Evolutionary conservation across 92 coral and sea anemone species (phyloP).

Genomic region (Ricordea florida): DNA sequence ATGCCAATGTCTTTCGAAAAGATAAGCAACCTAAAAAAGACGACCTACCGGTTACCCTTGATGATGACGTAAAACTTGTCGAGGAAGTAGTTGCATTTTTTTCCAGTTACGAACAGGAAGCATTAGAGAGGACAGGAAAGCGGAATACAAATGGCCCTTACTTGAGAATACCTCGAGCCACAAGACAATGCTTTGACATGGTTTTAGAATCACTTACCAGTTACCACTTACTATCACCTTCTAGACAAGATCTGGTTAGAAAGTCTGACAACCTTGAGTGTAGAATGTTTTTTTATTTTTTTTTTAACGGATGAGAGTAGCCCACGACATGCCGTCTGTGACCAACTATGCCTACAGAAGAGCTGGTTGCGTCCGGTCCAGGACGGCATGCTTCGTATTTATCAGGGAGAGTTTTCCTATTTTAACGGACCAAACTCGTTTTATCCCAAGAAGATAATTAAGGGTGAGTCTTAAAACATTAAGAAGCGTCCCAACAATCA

Average conservation of each 20-base stretch:
- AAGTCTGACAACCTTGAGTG: constrained; percentile 36
- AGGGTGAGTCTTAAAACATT: constrained; percentile 9
- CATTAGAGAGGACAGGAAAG: constrained; percentile 17
- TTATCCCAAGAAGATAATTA: constrained; percentile 43
- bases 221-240: constrained; percentile 27
- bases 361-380: constrained; percentile 47
- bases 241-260: constrained; percentile 2
- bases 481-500: constrained; percentile 9
- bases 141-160: constrained; percentile 25
- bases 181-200: constrained; percentile 20
- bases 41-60: constrained; percentile 18
- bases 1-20: constrained; percentile 41
- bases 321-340: constrained; percentile 61
- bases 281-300: constrained; percentile 42
- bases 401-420: constrained; percentile 1
- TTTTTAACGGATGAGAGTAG: constrained; percentile 56
- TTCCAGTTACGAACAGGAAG: constrained; percentile 11
- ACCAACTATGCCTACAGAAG: constrained; percentile 18
- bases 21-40: constrained; percentile 31
- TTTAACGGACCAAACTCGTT: constrained; percentile 28
- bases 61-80: constrained; percentile 19
- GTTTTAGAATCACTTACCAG: constrained; percentile 25
- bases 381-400: neutral
- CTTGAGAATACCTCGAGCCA: constrained; percentile 7
- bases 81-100: constrained; percentile 15